Evolutionary conservation across 2,888 invertebrate species (phyloP), one percentile per base, ranked within the genome.

Genomic region (Syrphus vitripennis): DNA sequence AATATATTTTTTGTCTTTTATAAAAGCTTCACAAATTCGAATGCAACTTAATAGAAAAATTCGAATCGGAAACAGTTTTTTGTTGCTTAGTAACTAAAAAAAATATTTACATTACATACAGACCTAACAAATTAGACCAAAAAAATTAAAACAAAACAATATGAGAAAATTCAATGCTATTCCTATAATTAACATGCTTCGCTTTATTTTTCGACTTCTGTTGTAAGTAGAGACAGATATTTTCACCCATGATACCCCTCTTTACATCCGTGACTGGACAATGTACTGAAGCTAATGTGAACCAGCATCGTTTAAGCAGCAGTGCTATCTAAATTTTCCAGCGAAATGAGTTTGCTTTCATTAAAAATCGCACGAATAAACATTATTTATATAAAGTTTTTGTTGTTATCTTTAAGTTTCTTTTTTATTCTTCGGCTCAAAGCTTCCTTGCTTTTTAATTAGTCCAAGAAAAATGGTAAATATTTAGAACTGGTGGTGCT

Each of bases 391-490:
- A 82, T 87, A 75, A 78, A 80, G 75, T 84, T 87, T 83, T 76
- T 72, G 57, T 82, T 86, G 72, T 83, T 78, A 74, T 78, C 76
- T 88, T 87, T 83, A 86, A 88, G 87, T 87, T 88, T 86, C 70
- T 86, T 70, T 53, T 76, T 37, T 69, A n/a, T 48, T 12, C 21
- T 12, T 40, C 53, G 29, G 26, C 16, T 42, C 19, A 53, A 55
- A 48, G 31, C 71, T 76, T 82, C 57, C 61, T 59, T 77, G 48
- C 42, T 82, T 90, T 90, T 90, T 91, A 91, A 91, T 91, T 91
- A 91, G 90, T 89, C 88, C 48, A 26, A 63, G 50, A 65, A 87
- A 79, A 76, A 59, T 67, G 55, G 74, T 57, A 63, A 69, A 74
- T 74, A 75, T 65, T 83, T 79, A 12, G 19, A 76, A 59, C 61